These are phyloP conservation scores for Papilio xuthus DNA, from an alignment of 1,140 invertebrate genomes.

Conservation along the genomic window DNA sequence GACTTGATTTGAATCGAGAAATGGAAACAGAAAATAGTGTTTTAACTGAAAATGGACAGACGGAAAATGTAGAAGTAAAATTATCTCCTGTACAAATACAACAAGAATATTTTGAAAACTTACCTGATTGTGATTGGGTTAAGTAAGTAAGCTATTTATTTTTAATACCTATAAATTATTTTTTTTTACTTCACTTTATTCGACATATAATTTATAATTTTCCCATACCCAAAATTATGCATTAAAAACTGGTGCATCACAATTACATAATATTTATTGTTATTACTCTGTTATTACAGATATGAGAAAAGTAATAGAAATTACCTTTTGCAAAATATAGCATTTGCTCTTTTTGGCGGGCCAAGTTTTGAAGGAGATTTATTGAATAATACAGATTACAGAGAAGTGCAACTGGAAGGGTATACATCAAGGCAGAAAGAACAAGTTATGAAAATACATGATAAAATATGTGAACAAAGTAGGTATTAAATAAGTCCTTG, in stretches of 20 bases:
- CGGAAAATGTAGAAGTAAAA: slow-evolving; percentile 27
- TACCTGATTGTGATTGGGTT: slow-evolving; percentile 72
- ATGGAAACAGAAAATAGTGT: slow-evolving; percentile 32
- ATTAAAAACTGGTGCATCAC: too few species aligned
- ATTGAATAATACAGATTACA: slow-evolving; percentile 30
- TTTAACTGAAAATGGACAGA: slow-evolving; percentile 28
- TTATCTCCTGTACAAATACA: slow-evolving; percentile 68
- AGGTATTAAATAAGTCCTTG: slow-evolving; percentile 42
- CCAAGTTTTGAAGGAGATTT: slow-evolving; percentile 67
- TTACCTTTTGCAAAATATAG: slow-evolving; percentile 70
- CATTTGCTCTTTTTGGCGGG: slow-evolving; percentile 72
- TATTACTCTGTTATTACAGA: slow-evolving; percentile 50
- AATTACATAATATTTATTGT: neutral
- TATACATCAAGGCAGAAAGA: slow-evolving; percentile 68
- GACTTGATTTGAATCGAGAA: slow-evolving; percentile 6
- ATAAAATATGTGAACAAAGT: slow-evolving; percentile 74
- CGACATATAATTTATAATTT: too few species aligned
- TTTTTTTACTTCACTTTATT: too few species aligned
- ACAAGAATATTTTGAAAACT: slow-evolving; percentile 76
- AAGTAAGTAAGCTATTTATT: slow-evolving; percentile 58
- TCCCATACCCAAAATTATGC: neutral
- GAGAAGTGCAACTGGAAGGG: slow-evolving; percentile 61
- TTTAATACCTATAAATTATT: neutral
- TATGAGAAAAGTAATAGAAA: slow-evolving; percentile 69
- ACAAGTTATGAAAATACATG: slow-evolving; percentile 67